Conservation (phyloP, 2,797 vertebrate species). For the Ptychobarbus kaznakovi region DNA sequence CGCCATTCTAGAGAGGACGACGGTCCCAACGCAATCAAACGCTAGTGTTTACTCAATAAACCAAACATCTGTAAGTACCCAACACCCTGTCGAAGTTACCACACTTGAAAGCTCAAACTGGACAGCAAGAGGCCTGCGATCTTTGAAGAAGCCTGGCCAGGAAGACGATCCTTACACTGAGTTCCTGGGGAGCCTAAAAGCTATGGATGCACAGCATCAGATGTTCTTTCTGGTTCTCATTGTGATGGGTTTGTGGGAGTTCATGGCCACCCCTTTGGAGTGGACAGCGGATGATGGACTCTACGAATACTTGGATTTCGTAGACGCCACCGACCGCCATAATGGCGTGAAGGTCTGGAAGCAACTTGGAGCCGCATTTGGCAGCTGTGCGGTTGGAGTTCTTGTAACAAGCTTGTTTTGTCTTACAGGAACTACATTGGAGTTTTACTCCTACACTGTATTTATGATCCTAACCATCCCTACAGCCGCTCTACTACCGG, state of each 20-base stretch:
- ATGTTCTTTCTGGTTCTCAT: constrained; percentile 82
- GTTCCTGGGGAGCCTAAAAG: constrained; percentile 72
- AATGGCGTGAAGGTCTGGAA: constrained; percentile 76
- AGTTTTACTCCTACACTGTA: constrained; percentile 81
- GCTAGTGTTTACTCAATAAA: constrained; percentile 13
- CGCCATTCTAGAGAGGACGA: neutral
- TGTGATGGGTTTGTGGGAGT: constrained; percentile 79
- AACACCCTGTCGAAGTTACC: neutral
- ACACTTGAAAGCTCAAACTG: neutral
- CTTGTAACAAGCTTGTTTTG: constrained; percentile 81
- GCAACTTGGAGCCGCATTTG: constrained; percentile 75
- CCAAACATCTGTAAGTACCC: neutral
- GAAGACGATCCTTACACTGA: constrained; percentile 28
- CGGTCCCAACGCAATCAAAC: neutral
- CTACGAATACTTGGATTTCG: constrained; percentile 88
- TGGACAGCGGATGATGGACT: constrained; percentile 84
- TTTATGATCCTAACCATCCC: constrained; percentile 69
- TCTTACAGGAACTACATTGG: constrained; percentile 67
- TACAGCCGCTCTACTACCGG: constrained; percentile 75
- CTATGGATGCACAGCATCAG: constrained; percentile 73
- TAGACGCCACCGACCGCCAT: constrained; percentile 84
- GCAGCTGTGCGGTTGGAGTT: constrained; percentile 73
- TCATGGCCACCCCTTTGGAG: constrained; percentile 75
- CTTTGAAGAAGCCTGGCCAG: constrained; percentile 12
- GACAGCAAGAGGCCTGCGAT: constrained; percentile 57